These are phyloP conservation scores for Malthinus flaveolus DNA, from an alignment of 2,888 invertebrate genomes.

Conservation along the genomic window DNA sequence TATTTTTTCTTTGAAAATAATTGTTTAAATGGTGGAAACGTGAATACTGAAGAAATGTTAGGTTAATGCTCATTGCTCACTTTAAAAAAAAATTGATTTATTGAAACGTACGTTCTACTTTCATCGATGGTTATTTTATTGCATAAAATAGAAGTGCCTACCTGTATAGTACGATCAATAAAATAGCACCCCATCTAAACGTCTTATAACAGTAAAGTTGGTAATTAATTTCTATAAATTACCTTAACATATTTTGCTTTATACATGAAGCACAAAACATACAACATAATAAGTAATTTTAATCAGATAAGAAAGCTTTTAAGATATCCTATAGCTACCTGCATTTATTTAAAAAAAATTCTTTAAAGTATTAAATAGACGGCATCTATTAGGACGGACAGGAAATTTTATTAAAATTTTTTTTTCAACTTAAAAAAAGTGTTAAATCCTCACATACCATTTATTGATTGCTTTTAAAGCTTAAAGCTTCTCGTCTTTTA, in stretches of 20 bases:
- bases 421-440: neutral
- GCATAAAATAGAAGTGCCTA: slow-evolving; percentile 5
- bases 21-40: slow-evolving; percentile 15
- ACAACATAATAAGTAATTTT: slow-evolving; percentile 17
- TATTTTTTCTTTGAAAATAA: slow-evolving; percentile 12
- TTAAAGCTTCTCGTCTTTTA: too few relatives aligned
- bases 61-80: slow-evolving; percentile 1
- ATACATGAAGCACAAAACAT: slow-evolving; percentile 13
- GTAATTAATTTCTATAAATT: slow-evolving; percentile 22
- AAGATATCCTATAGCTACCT: slow-evolving; percentile 23
- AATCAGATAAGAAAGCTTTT: slow-evolving; percentile 29
- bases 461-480: too few relatives aligned
- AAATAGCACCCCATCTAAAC: slow-evolving; percentile 31
- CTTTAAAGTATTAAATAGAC: slow-evolving; percentile 27
- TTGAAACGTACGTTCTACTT: slow-evolving; percentile 27
- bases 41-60: slow-evolving; percentile 9
- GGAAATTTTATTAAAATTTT: slow-evolving; percentile 16
- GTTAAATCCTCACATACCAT: too few relatives aligned
- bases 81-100: slow-evolving; percentile 16
- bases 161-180: slow-evolving; percentile 23
- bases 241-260: neutral
- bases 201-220: neutral
- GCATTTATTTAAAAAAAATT: slow-evolving; percentile 24
- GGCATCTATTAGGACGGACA: slow-evolving; percentile 29
- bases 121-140: slow-evolving; percentile 21